A percentile compares a stretch with the other conserved stretches of the same genome.
These are phyloP conservation scores for Pungitius pungitius DNA, from an alignment of 2,113 vertebrate species.

Conservation along the genomic window DNA sequence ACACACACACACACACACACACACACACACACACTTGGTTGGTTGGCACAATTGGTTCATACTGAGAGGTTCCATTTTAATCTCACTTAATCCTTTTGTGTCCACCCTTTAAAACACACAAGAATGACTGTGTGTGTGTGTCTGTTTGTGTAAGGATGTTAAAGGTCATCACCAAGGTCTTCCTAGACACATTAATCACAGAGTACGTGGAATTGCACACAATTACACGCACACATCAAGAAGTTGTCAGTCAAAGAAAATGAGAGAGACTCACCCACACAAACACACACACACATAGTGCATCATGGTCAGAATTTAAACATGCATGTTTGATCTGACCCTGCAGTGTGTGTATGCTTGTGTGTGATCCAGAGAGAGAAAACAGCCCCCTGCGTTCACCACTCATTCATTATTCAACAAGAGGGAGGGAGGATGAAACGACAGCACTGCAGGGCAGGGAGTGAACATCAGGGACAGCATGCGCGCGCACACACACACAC, in stretches of 20 bases:
- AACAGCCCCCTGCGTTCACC: conserved; percentile 50
- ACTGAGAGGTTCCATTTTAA: conserved; percentile 60
- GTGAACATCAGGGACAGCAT: conserved; percentile 51
- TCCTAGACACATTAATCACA: conserved; percentile 19
- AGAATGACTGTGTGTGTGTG: not conserved
- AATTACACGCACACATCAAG: not conserved
- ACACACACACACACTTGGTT: conserved; percentile 14
- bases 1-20: not conserved
- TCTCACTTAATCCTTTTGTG: conserved; percentile 51
- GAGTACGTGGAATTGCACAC: conserved; percentile 3
- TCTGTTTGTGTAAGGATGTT: conserved; percentile 7
- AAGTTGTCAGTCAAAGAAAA: not conserved
- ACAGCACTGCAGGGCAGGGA: conserved; percentile 66
- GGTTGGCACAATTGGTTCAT: no score
- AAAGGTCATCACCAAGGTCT: conserved; percentile 43
- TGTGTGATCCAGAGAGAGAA: conserved; percentile 40
- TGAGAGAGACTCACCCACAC: not conserved
- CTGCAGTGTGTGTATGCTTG: conserved; percentile 6
- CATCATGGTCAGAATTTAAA: conserved; percentile 6
- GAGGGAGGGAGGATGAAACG: conserved; percentile 18
- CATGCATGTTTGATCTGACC: conserved; percentile 16
- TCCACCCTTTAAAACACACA: conserved; percentile 29
- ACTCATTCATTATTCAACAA: conserved; percentile 71
- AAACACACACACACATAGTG: not conserved
- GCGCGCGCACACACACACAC: not conserved